Percentiles rank a stretch among this genome's conserved stretches.
Evolutionary conservation across 2,888 invertebrate species (phyloP).

Genomic region (Xestia c-nigrum): DNA sequence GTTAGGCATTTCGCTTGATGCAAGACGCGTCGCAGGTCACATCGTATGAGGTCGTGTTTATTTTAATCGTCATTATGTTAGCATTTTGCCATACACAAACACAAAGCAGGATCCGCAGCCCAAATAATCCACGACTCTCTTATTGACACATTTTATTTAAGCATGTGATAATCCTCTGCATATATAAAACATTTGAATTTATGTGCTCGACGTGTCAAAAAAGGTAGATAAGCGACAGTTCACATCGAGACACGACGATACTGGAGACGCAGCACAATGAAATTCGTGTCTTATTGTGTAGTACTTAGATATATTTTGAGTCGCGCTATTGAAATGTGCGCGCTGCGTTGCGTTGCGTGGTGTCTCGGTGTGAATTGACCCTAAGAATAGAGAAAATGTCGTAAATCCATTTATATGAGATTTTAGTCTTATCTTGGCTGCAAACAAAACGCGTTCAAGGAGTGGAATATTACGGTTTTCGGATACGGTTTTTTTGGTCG

Average conservation of each 20-base stretch:
- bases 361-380: no score
- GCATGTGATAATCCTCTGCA: slow-evolving; percentile 13
- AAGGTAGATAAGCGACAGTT: neutral
- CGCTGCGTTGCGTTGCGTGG: no score
- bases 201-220: neutral
- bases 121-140: slow-evolving; percentile 1
- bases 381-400: no score
- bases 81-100: neutral
- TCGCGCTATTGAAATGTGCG: no score
- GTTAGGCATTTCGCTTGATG: neutral
- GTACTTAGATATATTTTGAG: no score
- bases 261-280: no score
- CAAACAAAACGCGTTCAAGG: neutral
- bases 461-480: no score
- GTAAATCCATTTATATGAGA: neutral
- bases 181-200: slow-evolving; percentile 20
- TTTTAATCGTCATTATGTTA: neutral
- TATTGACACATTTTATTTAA: slow-evolving; percentile 6
- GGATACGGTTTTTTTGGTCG: no score
- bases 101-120: neutral
- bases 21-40: neutral
- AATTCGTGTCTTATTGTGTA: no score
- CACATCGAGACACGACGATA: no score
- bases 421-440: neutral
- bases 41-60: neutral